Evolutionary conservation across 1,140 invertebrate genomes (phyloP).

Genomic region (Penaeus chinensis): DNA sequence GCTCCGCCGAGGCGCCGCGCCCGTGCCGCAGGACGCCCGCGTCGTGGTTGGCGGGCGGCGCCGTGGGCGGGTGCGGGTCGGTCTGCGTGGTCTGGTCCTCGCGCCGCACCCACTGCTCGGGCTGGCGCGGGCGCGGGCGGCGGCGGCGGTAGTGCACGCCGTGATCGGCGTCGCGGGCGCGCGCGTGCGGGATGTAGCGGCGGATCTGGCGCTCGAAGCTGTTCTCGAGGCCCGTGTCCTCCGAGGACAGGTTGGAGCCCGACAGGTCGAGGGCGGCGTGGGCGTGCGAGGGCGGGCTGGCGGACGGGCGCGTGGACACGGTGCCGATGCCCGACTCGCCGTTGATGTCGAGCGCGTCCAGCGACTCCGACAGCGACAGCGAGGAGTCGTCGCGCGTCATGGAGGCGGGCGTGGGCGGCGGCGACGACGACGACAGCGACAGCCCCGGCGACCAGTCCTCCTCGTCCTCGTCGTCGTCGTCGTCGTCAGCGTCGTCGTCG

Average conservation of each 20-base stretch:
- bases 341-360: slow-evolving; percentile 59
- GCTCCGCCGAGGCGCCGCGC: slow-evolving; percentile 1
- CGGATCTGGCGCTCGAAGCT: slow-evolving; percentile 56
- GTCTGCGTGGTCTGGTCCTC: slow-evolving; percentile 59
- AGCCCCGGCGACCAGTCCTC: slow-evolving; percentile 41
- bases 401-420: slow-evolving; percentile 56
- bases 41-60: slow-evolving; percentile 7
- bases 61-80: slow-evolving; percentile 40
- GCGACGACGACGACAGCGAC: slow-evolving; percentile 51
- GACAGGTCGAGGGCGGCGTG: slow-evolving; percentile 57
- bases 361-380: slow-evolving; percentile 59
- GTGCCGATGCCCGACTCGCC: slow-evolving; percentile 61
- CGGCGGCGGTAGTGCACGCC: slow-evolving; percentile 36
- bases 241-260: slow-evolving; percentile 62
- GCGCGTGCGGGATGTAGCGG: slow-evolving; percentile 49
- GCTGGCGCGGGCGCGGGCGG: slow-evolving; percentile 22
- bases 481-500: slow-evolving; percentile 51
- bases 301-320: slow-evolving; percentile 57
- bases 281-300: slow-evolving; percentile 44
- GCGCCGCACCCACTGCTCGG: slow-evolving; percentile 53
- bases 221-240: slow-evolving; percentile 62
- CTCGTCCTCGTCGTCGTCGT: slow-evolving; percentile 49
- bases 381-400: slow-evolving; percentile 55
- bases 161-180: slow-evolving; percentile 10
- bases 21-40: not conserved